Conservation (phyloP, 2,797 vertebrate species). For the Erpetoichthys calabaricus region DNA sequence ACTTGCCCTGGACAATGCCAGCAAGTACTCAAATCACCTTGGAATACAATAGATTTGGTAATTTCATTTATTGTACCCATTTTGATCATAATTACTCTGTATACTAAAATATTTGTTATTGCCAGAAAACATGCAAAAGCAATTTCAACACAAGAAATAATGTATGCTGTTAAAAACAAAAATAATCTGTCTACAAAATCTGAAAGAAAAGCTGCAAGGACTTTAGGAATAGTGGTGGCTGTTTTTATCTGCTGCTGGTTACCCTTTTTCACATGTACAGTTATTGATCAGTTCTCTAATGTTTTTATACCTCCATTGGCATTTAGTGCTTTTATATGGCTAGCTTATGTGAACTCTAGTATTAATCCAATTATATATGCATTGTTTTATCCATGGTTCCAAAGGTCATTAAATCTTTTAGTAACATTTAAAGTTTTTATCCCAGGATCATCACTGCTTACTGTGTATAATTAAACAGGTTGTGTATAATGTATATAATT, state of each 20-base stretch:
- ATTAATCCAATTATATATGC: conserved; percentile 1
- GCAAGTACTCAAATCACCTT: background rate
- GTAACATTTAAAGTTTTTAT: background rate
- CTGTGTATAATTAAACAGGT: background rate
- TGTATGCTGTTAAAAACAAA: background rate
- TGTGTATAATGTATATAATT: too few species aligned
- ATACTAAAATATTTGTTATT: conserved; percentile 1
- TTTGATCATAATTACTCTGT: conserved; percentile 4
- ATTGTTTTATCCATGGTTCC: background rate
- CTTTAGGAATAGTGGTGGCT: conserved; percentile 4
- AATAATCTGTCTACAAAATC: background rate
- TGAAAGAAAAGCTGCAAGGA: conserved; percentile 6
- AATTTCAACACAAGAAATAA: background rate
- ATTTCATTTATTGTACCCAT: conserved; percentile 2
- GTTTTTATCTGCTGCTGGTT: background rate
- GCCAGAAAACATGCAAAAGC: conserved; percentile 1
- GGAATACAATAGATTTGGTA: conserved; percentile 3
- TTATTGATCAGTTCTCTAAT: background rate
- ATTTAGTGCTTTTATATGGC: background rate
- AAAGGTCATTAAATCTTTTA: background rate
- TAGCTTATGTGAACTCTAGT: background rate
- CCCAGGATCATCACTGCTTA: background rate
- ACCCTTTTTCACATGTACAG: background rate
- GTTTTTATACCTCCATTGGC: background rate
- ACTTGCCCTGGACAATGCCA: conserved; percentile 3